Evolutionary conservation across 2,888 invertebrate genomes (phyloP).

Genomic region (Serripes groenlandicus): DNA sequence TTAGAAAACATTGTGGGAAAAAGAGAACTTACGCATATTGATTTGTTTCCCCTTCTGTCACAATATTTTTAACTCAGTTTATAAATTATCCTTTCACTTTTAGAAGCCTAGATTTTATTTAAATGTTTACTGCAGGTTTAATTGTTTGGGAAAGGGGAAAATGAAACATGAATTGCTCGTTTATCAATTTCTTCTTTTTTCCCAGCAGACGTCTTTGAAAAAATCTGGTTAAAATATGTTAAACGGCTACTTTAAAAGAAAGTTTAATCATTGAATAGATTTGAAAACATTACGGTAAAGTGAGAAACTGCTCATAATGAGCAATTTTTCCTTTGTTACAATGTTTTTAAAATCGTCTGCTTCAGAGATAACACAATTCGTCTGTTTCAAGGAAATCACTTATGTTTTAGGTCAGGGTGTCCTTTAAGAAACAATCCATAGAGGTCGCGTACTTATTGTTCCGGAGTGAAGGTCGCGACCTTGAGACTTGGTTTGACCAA

Average conservation of each 20-base stretch:
- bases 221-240: neutral
- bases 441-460: neutral
- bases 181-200: too few species aligned
- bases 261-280: neutral
- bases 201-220: too few species aligned
- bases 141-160: too few species aligned
- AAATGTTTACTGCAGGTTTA: too few species aligned
- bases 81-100: too few species aligned
- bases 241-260: neutral
- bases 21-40: too few species aligned
- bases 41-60: too few species aligned
- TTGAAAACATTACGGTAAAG: neutral
- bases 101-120: too few species aligned
- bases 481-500: neutral
- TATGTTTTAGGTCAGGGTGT: neutral
- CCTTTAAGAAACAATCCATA: neutral
- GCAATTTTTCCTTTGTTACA: neutral
- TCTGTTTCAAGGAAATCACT: neutral
- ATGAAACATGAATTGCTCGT: too few species aligned
- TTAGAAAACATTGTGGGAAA: too few species aligned
- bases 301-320: neutral
- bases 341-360: neutral
- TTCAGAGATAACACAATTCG: too few species aligned
- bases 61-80: too few species aligned
- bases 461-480: neutral